Percentiles rank a stretch among this genome's conserved stretches.
Conservation (phyloP, 2,113 vertebrate genomes). For the Cnemophilus loriae region DNA sequence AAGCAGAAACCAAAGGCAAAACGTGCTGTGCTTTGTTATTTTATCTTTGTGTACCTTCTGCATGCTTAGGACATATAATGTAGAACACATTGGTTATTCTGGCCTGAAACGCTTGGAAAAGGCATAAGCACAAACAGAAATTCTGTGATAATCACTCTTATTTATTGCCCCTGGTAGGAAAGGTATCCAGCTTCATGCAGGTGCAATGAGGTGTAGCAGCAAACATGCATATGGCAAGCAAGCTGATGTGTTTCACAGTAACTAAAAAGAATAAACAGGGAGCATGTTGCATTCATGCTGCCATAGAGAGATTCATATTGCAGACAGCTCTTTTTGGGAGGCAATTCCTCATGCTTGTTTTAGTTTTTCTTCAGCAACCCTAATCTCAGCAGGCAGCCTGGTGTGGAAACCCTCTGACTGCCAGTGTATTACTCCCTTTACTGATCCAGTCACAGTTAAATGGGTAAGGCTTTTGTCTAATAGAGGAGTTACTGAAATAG, state of each 20-base stretch:
- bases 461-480: background rate
- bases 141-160: background rate
- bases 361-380: background rate
- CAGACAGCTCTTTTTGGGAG: background rate
- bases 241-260: background rate
- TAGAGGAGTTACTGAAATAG: background rate
- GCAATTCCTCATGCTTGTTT: background rate
- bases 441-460: background rate
- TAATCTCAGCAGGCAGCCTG: background rate
- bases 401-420: background rate
- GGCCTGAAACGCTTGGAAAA: background rate
- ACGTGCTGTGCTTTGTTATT: background rate
- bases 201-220: background rate
- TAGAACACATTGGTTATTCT: background rate
- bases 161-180: background rate
- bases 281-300: background rate
- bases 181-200: background rate
- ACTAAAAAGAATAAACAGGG: background rate
- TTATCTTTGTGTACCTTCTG: background rate
- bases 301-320: accelerated
- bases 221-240: background rate
- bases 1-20: background rate
- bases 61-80: background rate
- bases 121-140: background rate
- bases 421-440: background rate